These are phyloP conservation scores for Ischnura elegans DNA, from an alignment of 2,888 invertebrate genomes.

Conservation along the genomic window DNA sequence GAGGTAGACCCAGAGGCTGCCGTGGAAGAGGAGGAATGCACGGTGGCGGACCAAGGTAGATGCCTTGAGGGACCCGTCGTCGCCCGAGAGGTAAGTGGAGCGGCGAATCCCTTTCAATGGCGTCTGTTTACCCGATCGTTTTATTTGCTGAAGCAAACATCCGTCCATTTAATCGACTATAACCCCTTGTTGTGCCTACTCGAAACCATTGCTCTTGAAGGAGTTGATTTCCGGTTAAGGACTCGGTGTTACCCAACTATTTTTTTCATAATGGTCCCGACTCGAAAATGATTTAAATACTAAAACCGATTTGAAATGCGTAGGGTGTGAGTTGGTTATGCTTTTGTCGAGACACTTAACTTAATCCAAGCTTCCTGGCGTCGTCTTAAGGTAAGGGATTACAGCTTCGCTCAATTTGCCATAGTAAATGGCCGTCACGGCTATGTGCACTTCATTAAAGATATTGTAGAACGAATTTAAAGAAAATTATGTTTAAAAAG, in stretches of 20 bases:
- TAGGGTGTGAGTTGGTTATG: not conserved
- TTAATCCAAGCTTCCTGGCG: not conserved
- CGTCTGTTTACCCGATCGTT: not conserved
- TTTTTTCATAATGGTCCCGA: not conserved
- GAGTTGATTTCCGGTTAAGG: not conserved
- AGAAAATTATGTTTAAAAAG: too few species aligned
- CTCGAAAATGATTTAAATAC: not conserved
- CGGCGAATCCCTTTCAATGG: conserved; percentile 14
- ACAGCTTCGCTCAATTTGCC: too few species aligned
- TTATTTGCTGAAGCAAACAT: conserved; percentile 31
- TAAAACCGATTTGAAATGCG: not conserved
- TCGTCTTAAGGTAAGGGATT: not conserved
- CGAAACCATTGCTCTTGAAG: not conserved
- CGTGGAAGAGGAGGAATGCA: not conserved
- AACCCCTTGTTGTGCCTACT: not conserved
- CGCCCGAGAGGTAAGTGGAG: conserved; percentile 2
- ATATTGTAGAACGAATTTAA: too few species aligned
- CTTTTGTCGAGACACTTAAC: not conserved
- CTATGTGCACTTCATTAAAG: too few species aligned
- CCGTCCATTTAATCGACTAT: not conserved
- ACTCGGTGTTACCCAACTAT: not conserved
- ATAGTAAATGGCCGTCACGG: too few species aligned
- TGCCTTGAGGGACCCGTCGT: not conserved
- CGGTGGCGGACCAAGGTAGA: not conserved
- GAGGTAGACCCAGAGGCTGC: not conserved